Conservation (phyloP, 1,140 invertebrate genomes). For the Battus philenor region DNA sequence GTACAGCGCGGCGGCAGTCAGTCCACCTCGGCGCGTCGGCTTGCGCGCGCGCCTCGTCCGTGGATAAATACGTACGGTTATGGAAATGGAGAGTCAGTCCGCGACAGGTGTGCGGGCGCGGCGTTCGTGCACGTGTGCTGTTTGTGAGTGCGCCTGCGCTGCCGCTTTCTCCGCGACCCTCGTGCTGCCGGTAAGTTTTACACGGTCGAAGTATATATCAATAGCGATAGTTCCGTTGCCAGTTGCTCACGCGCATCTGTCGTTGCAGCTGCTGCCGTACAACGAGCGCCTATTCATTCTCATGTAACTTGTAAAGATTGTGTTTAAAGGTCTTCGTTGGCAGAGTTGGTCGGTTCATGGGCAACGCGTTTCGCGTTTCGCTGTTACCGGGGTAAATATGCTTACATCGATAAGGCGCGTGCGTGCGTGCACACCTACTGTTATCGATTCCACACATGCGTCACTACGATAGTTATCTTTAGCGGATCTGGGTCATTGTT, state of each 20-base stretch:
- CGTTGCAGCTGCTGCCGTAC: conserved; percentile 60
- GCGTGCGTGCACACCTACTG: conserved; percentile 56
- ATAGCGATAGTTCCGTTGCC: conserved; percentile 37
- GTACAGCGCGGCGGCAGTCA: conserved; percentile 59
- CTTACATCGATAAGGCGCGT: conserved; percentile 50
- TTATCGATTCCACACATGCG: conserved; percentile 72
- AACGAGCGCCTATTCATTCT: too few species aligned
- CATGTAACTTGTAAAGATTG: too few species aligned
- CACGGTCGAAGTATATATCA: conserved; percentile 40
- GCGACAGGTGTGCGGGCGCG: conserved; percentile 69
- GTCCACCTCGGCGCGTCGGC: conserved; percentile 56
- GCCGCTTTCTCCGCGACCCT: conserved; percentile 38
- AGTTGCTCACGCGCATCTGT: conserved; percentile 58
- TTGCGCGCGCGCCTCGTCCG: conserved; percentile 62
- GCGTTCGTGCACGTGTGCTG: conserved; percentile 71
- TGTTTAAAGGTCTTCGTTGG: too few species aligned
- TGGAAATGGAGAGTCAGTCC: conserved; percentile 65
- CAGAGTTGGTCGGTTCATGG: neutral
- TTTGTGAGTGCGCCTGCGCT: conserved; percentile 68
- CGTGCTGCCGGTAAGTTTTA: conserved; percentile 49
- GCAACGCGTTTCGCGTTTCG: conserved; percentile 48
- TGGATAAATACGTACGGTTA: conserved; percentile 52
- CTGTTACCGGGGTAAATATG: conserved; percentile 60
- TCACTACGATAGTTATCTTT: conserved; percentile 71
- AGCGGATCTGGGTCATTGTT: conserved; percentile 72